A percentile compares a stretch with the other conserved stretches of the same genome.
phyloP scores from a whole-genome alignment of 2,797 vertebrate genomes.

The Capromys pilorides region DNA sequence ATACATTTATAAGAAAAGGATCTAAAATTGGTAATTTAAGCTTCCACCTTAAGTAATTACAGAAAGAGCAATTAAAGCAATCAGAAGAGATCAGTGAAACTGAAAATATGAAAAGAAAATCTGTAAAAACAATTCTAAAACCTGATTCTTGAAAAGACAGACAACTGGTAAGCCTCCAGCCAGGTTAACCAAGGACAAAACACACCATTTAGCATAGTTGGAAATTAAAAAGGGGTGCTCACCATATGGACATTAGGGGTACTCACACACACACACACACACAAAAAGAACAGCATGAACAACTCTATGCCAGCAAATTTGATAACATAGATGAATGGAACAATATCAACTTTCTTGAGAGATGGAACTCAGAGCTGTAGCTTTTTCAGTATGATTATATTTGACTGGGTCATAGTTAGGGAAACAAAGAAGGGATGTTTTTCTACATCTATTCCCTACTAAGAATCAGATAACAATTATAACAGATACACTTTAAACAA shows the following conservation, averaged over 20 bases:
- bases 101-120: not conserved
- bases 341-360: not conserved
- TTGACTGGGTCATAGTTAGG: too few species aligned
- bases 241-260: not conserved
- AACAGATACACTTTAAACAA: constrained; percentile 5
- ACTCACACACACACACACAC: not conserved
- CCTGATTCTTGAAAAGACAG: not conserved
- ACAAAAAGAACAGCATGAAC: not conserved
- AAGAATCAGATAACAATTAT: not conserved
- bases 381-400: not conserved
- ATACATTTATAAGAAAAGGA: not conserved
- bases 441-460: not conserved
- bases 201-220: not conserved
- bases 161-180: not conserved
- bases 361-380: not conserved
- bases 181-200: not conserved
- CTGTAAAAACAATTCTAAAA: not conserved
- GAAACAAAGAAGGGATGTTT: not conserved
- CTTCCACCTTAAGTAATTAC: not conserved
- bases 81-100: not conserved
- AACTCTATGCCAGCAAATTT: not conserved
- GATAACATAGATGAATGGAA: not conserved
- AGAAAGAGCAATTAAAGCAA: not conserved
- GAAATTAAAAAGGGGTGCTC: not conserved
- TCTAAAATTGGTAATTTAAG: not conserved